Conservation (phyloP, 2,113 vertebrate species). For the Oxygymnocypris stewartii region DNA sequence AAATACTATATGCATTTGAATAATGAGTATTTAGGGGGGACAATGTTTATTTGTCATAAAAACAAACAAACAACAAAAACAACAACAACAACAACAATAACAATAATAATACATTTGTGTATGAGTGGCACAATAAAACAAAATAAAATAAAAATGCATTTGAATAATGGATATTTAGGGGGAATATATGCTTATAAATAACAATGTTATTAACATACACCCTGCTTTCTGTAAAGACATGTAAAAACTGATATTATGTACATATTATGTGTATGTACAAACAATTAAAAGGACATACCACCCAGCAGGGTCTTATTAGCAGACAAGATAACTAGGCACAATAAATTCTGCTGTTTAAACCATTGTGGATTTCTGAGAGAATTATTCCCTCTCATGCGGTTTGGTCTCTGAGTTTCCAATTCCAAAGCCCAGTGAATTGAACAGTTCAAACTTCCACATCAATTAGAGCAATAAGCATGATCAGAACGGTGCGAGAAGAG, state of each 20-base stretch:
- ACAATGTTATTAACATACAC: neutral
- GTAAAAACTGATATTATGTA: neutral
- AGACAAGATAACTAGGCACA: constrained; percentile 16
- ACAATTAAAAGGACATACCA: neutral
- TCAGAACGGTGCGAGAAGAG: constrained; percentile 51
- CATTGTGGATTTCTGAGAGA: constrained; percentile 21
- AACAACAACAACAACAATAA: too few relatives aligned
- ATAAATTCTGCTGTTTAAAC: constrained; percentile 43
- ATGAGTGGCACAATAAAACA: neutral
- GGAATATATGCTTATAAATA: neutral
- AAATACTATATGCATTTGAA: too few relatives aligned
- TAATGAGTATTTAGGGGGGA: too few relatives aligned
- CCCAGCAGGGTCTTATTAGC: neutral
- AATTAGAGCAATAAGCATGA: constrained; percentile 59
- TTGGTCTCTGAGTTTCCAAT: constrained; percentile 48
- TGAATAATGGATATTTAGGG: neutral
- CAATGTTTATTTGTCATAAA: too few relatives aligned
- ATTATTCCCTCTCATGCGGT: constrained; percentile 51
- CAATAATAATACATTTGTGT: neutral
- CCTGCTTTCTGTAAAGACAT: neutral
- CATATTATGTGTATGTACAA: neutral
- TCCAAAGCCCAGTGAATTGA: constrained; percentile 56
- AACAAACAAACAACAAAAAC: too few relatives aligned
- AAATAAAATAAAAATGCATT: neutral
- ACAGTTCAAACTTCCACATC: constrained; percentile 62